These are phyloP conservation scores for Nautilus pompilius DNA, from an alignment of 1,140 invertebrate genomes.

Conservation along the genomic window DNA sequence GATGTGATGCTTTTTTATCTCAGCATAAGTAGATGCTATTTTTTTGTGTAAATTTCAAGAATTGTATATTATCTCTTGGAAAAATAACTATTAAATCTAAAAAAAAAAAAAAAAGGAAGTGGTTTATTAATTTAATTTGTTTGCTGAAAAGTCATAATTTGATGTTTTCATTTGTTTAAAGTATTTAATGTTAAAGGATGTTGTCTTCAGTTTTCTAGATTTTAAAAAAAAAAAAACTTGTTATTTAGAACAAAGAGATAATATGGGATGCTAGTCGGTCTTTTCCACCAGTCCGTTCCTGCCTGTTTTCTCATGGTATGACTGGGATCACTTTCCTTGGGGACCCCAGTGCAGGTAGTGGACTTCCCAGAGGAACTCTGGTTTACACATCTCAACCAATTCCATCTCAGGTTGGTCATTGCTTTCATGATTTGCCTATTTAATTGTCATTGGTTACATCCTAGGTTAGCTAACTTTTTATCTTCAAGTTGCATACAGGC, in stretches of 20 bases:
- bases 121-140: too few species aligned
- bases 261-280: constrained; percentile 41
- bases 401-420: constrained; percentile 41
- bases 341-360: constrained; percentile 46
- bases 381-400: constrained; percentile 51
- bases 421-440: not conserved
- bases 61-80: too few species aligned
- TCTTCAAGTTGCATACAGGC: not conserved
- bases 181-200: not conserved
- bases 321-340: constrained; percentile 51
- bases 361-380: constrained; percentile 48
- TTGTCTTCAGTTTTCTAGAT: not conserved
- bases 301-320: constrained; percentile 46
- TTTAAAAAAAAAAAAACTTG: too few species aligned
- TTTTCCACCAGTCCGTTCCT: constrained; percentile 49
- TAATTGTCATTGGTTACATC: not conserved
- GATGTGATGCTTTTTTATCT: constrained; percentile 3
- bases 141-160: too few species aligned
- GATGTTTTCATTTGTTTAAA: too few species aligned
- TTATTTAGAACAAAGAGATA: constrained; percentile 48
- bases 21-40: not conserved
- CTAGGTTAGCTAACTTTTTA: not conserved
- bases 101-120: too few species aligned
- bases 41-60: too few species aligned
- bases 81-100: too few species aligned